Conservation (phyloP, 2,888 invertebrate species). For the Parelbella ahira region DNA sequence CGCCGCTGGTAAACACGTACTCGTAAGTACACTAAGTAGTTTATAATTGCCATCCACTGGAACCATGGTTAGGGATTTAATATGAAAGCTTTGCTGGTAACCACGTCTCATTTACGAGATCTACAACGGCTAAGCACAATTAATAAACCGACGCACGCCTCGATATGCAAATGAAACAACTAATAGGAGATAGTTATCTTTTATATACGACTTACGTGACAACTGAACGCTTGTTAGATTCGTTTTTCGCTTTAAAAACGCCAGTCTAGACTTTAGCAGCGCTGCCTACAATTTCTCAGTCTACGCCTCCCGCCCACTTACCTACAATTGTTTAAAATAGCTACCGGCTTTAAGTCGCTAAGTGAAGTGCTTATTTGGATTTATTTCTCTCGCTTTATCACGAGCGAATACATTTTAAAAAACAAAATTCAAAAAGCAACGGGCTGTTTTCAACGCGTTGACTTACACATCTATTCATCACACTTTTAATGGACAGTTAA, state of each 20-base stretch:
- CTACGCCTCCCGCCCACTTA: conserved; percentile 25
- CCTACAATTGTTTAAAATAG: conserved; percentile 22
- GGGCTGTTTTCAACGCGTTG: too few relatives aligned
- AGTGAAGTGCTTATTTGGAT: conserved; percentile 1
- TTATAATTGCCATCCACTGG: conserved; percentile 6
- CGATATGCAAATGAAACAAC: conserved; percentile 30
- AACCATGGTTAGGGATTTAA: too few relatives aligned
- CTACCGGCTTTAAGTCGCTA: conserved; percentile 15
- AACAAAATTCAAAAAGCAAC: too few relatives aligned
- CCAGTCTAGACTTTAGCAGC: conserved; percentile 13
- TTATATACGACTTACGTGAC: conserved; percentile 27
- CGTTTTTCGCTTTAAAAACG: conserved; percentile 19
- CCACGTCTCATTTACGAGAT: conserved; percentile 23
- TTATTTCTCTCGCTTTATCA: too few relatives aligned
- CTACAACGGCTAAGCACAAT: conserved; percentile 31
- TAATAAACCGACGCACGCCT: conserved; percentile 34
- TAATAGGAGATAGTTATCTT: conserved; percentile 31
- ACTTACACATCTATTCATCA: too few relatives aligned
- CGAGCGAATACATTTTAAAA: too few relatives aligned
- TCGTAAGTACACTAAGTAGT: conserved; percentile 6
- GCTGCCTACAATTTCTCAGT: conserved; percentile 24
- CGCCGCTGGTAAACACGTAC: too few relatives aligned
- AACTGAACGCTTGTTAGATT: conserved; percentile 10
- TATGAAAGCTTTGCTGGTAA: conserved; percentile 13
- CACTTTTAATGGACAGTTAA: too few relatives aligned